Conservation (phyloP, 1,140 invertebrate genomes). For the Diorhabda elongata region DNA sequence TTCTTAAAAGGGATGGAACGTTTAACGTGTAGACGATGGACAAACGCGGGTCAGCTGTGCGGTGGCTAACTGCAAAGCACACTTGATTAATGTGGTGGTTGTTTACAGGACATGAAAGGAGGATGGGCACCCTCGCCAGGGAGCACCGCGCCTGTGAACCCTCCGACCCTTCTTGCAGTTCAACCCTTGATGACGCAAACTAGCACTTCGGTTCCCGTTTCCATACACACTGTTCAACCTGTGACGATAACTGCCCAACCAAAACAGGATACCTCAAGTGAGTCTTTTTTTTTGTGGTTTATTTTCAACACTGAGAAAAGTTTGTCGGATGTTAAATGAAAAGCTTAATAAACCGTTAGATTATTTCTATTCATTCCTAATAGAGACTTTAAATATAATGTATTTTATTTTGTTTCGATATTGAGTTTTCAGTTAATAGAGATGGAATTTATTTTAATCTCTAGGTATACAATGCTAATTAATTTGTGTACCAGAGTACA, state of each 20-base stretch:
- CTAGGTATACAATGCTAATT: too few relatives aligned
- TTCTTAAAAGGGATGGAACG: not conserved
- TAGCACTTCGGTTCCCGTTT: slow-evolving; percentile 21
- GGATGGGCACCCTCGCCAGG: slow-evolving; percentile 41
- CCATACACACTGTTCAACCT: slow-evolving; percentile 18
- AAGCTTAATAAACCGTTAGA: too few relatives aligned
- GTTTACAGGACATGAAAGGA: slow-evolving; percentile 46
- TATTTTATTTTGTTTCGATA: too few relatives aligned
- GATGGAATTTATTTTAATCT: too few relatives aligned
- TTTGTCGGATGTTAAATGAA: too few relatives aligned
- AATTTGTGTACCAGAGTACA: too few relatives aligned
- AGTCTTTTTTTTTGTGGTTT: slow-evolving; percentile 24
- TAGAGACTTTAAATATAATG: too few relatives aligned
- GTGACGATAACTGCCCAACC: slow-evolving; percentile 24
- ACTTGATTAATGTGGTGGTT: slow-evolving; percentile 44
- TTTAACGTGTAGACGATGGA: not conserved
- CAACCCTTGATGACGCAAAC: slow-evolving; percentile 39
- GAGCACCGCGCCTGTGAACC: slow-evolving; percentile 35
- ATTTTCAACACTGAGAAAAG: too few relatives aligned
- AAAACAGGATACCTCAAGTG: slow-evolving; percentile 44
- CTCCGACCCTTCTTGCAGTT: slow-evolving; percentile 39
- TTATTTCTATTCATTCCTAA: too few relatives aligned
- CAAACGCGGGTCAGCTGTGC: slow-evolving; percentile 30
- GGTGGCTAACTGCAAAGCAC: slow-evolving; percentile 35
- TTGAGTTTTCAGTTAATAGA: too few relatives aligned